phyloP scores from a whole-genome alignment of 2,113 vertebrate species.

The Circaetus gallicus region DNA sequence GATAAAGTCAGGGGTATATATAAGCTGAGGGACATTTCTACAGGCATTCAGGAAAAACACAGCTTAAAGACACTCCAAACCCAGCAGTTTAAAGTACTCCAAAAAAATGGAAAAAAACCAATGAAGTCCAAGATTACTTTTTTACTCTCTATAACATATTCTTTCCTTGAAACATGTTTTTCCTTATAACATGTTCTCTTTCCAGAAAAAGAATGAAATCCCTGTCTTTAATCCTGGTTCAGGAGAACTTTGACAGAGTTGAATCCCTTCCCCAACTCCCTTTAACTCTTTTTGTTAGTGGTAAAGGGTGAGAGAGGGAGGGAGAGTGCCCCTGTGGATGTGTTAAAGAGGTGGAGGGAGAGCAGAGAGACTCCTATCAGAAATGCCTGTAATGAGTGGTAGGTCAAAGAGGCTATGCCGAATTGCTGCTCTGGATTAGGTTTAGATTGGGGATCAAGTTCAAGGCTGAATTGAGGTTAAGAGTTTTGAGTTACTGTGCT shows the following conservation, averaged over 20 bases:
- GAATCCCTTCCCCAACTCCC: neutral
- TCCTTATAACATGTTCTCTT: neutral
- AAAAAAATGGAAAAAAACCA: accelerated
- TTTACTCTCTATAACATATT: accelerated
- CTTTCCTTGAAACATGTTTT: neutral
- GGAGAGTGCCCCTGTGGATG: neutral
- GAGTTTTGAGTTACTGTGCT: neutral
- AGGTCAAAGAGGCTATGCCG: neutral
- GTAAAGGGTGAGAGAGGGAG: neutral
- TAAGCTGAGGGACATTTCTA: neutral
- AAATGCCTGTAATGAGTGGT: neutral
- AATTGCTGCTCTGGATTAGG: neutral
- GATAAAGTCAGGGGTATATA: neutral
- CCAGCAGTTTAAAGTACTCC: neutral
- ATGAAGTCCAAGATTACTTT: neutral
- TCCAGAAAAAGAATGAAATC: neutral
- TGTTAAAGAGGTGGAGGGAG: neutral
- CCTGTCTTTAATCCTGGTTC: neutral
- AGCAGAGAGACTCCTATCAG: neutral
- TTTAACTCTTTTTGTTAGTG: neutral
- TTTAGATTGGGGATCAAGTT: conserved; percentile 16
- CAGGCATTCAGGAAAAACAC: neutral
- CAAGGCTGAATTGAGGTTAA: conserved; percentile 27
- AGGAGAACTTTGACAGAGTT: neutral
- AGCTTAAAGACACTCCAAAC: neutral